Evolutionary conservation across 92 coral and sea anemone genomes (phyloP).

Genomic region (Scolanthus callimorphus): DNA sequence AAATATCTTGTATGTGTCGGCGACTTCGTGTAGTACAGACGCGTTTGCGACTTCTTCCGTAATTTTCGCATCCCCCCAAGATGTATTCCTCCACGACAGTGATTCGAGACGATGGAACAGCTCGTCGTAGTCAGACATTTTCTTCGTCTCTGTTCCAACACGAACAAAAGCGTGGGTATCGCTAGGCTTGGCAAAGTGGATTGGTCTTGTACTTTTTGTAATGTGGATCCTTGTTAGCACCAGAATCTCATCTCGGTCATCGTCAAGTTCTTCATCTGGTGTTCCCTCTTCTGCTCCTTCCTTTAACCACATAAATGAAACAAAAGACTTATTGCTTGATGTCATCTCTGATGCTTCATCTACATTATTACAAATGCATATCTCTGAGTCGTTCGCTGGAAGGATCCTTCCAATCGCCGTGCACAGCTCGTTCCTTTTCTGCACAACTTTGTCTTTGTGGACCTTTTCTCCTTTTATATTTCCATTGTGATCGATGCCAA

Average conservation of each 20-base stretch:
- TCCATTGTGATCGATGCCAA: not conserved
- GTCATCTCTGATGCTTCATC: slow-evolving; percentile 9
- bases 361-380: slow-evolving; percentile 8
- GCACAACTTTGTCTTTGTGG: not conserved
- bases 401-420: slow-evolving; percentile 6
- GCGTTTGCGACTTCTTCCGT: slow-evolving; percentile 9
- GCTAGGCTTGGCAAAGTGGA: slow-evolving; percentile 2
- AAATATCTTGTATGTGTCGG: slow-evolving; percentile 15
- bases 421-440: slow-evolving; percentile 19
- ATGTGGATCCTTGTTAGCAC: slow-evolving; percentile 10
- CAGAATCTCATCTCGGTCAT: not conserved
- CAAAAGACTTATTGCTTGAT: slow-evolving; percentile 3
- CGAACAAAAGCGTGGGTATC: slow-evolving; percentile 13
- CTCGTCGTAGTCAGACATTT: slow-evolving; percentile 2
- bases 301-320: slow-evolving; percentile 2
- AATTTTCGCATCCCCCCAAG: slow-evolving; percentile 7
- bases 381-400: slow-evolving; percentile 1
- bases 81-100: slow-evolving; percentile 5
- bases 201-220: not conserved
- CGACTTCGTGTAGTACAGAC: not conserved
- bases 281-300: not conserved
- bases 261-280: slow-evolving; percentile 9
- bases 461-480: not conserved
- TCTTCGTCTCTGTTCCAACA: slow-evolving; percentile 5
- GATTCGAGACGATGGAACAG: slow-evolving; percentile 10